phyloP scores from a whole-genome alignment of 2,797 vertebrate species.

The Astyanax mexicanus region DNA sequence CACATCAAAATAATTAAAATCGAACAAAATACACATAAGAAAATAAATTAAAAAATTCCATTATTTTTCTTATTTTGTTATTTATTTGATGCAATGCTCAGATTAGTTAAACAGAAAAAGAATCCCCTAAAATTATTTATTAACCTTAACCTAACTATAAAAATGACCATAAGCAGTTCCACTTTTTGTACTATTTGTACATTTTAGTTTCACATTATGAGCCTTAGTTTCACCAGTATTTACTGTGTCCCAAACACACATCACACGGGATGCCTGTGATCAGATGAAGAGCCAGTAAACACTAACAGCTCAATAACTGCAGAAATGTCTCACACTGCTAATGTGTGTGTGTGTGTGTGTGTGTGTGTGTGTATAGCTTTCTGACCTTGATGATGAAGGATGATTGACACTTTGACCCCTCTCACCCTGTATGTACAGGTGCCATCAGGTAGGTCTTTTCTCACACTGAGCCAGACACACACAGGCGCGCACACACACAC shows the following conservation, averaged over 20 bases:
- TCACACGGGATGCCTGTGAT: neutral
- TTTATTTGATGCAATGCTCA: too few species aligned
- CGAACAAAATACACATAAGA: too few species aligned
- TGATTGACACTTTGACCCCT: constrained; percentile 51
- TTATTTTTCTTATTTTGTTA: too few species aligned
- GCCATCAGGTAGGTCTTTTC: constrained; percentile 38
- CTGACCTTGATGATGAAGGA: constrained; percentile 47
- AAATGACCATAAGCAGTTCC: too few species aligned
- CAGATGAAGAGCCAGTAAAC: neutral
- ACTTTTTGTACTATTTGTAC: too few species aligned
- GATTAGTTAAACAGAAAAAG: too few species aligned
- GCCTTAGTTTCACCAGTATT: too few species aligned
- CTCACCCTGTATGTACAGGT: constrained; percentile 43
- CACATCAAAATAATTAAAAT: too few species aligned
- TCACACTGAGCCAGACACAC: constrained; percentile 45
- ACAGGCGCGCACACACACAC: neutral
- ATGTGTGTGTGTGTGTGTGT: neutral
- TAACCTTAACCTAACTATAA: too few species aligned
- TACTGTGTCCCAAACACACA: neutral
- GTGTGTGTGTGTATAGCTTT: neutral
- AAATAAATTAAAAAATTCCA: too few species aligned
- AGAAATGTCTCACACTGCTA: neutral
- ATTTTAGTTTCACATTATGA: too few species aligned
- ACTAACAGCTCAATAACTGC: neutral
- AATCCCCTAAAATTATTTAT: too few species aligned